phyloP scores from a whole-genome alignment of 2,113 vertebrate genomes.

The Rhinopomastus cyanomelas region DNA sequence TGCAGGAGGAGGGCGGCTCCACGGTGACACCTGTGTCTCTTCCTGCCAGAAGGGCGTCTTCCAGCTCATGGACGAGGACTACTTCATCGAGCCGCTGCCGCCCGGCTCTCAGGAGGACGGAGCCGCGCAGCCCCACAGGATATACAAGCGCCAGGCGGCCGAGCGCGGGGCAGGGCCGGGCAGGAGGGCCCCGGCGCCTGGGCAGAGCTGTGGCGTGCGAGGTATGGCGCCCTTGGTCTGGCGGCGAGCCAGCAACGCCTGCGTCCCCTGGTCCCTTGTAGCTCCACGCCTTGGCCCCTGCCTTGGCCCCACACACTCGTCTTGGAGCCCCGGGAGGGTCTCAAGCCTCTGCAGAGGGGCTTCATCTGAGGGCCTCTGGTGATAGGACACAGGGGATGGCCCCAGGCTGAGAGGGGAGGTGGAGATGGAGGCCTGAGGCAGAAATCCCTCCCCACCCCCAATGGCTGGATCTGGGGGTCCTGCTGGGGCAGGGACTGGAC shows the following conservation, averaged over 20 bases:
- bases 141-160: conserved; percentile 82
- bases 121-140: conserved; percentile 81
- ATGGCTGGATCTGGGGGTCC: no score
- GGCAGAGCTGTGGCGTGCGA: background rate
- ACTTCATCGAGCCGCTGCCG: conserved; percentile 89
- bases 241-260: no score
- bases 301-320: no score
- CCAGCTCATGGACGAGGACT: conserved; percentile 84
- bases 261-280: fast-evolving
- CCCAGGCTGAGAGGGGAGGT: no score
- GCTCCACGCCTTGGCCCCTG: background rate
- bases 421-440: no score
- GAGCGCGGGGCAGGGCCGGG: background rate
- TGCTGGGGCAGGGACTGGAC: no score
- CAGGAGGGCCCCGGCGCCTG: background rate
- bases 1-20: background rate
- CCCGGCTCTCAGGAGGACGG: background rate
- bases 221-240: conserved; percentile 52
- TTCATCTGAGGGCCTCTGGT: no score
- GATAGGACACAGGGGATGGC: no score
- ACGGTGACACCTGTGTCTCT: background rate
- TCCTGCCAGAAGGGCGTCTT: conserved; percentile 87
- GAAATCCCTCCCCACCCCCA: no score
- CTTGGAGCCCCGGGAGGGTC: no score
- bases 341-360: no score